A percentile compares a stretch with the other conserved stretches of the same genome.
These are phyloP conservation scores for Microctenopoma lineatum DNA, from an alignment of 2,797 vertebrate genomes.

Conservation along the genomic window DNA sequence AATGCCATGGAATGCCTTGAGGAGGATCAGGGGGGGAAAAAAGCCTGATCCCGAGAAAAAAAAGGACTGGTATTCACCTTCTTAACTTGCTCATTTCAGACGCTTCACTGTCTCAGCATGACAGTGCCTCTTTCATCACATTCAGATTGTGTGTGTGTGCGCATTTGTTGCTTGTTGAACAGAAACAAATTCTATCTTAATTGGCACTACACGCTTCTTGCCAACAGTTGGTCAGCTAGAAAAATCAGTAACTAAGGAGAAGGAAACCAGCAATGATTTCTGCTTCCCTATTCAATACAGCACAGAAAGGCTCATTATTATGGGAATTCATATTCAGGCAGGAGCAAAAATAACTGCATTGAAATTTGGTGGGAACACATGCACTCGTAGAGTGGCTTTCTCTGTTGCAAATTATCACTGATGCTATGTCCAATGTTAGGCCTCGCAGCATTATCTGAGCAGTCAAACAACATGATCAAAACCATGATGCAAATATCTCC, in stretches of 20 bases:
- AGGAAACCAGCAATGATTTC: slow-evolving; percentile 73
- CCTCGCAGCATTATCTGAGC: slow-evolving; percentile 14
- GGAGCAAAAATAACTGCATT: slow-evolving; percentile 41
- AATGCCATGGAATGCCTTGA: slow-evolving; percentile 67
- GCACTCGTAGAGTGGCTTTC: not conserved
- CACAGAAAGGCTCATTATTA: slow-evolving; percentile 74
- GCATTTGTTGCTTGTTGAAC: slow-evolving; percentile 52
- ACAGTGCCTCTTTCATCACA: slow-evolving; percentile 77
- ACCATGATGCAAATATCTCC: slow-evolving; percentile 60
- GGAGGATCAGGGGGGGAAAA: slow-evolving; percentile 52
- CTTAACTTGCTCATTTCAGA: slow-evolving; percentile 64
- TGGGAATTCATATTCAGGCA: slow-evolving; percentile 66
- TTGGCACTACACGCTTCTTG: slow-evolving; percentile 74
- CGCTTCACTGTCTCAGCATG: slow-evolving; percentile 54
- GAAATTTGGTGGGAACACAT: slow-evolving; percentile 31
- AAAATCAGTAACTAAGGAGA: slow-evolving; percentile 75
- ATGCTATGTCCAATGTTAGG: slow-evolving; percentile 1
- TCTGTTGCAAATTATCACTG: not conserved
- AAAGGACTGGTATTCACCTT: slow-evolving; percentile 58
- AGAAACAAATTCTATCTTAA: slow-evolving; percentile 78
- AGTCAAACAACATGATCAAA: slow-evolving; percentile 40
- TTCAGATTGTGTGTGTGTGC: slow-evolving; percentile 43
- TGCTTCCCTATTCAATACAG: slow-evolving; percentile 62
- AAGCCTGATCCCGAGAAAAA: slow-evolving; percentile 26
- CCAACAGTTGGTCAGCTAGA: slow-evolving; percentile 80